Percentiles rank a stretch among this genome's conserved stretches.
Conservation (phyloP, 2,888 invertebrate species). For the Luperina nickerlii region DNA sequence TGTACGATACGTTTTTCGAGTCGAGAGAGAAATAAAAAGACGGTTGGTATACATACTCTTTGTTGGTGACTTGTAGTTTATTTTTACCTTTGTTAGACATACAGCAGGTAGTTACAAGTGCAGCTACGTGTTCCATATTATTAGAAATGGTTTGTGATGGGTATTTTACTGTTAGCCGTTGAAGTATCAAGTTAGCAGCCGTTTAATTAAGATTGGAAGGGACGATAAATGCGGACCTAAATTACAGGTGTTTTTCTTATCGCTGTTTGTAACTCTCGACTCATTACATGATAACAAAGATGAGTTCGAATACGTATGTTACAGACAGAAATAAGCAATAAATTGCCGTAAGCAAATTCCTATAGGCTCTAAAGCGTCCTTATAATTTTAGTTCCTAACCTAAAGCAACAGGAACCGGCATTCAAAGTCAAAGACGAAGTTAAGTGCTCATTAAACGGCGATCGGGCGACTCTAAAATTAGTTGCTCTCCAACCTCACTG, state of each 20-base stretch:
- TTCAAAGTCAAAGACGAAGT: slow-evolving; percentile 65
- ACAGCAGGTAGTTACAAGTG: not conserved
- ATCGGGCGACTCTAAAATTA: slow-evolving; percentile 71
- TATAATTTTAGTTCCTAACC: not conserved
- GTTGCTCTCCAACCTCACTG: slow-evolving; percentile 67
- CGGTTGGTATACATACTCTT: not conserved
- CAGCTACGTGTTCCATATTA: not conserved
- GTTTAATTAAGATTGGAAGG: slow-evolving; percentile 49
- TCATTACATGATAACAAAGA: slow-evolving; percentile 33
- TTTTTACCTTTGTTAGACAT: not conserved
- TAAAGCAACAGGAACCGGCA: slow-evolving; percentile 51
- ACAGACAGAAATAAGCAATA: slow-evolving; percentile 7
- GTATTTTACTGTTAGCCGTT: slow-evolving; percentile 22
- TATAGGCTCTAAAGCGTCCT: not conserved
- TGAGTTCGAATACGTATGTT: not conserved
- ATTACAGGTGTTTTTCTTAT: slow-evolving; percentile 46
- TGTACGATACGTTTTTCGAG: slow-evolving; percentile 25
- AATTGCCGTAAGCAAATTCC: not conserved
- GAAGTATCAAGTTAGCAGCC: slow-evolving; percentile 9
- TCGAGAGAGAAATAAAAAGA: slow-evolving; percentile 25
- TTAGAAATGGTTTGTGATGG: not conserved
- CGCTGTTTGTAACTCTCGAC: slow-evolving; percentile 22
- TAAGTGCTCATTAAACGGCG: slow-evolving; percentile 69
- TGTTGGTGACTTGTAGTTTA: slow-evolving; percentile 10
- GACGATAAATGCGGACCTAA: slow-evolving; percentile 45